A percentile compares a stretch with the other conserved stretches of the same genome.
Conservation (phyloP, 2,797 vertebrate genomes). For the Steatocranus sp. region DNA sequence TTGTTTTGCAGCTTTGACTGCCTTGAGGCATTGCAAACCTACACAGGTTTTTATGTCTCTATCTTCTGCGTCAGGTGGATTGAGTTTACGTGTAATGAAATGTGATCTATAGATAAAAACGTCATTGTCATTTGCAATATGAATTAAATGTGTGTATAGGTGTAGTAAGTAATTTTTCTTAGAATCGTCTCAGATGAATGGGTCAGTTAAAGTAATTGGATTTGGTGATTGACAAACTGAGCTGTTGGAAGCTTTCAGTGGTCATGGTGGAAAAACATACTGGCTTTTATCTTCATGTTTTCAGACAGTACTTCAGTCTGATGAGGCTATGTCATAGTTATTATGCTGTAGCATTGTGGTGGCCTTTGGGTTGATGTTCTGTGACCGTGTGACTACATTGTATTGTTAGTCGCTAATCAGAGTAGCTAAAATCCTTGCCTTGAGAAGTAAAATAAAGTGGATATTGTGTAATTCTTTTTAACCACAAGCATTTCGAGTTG, state of each 20-base stretch:
- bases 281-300: not conserved
- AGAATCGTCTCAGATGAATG: not conserved
- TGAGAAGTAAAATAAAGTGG: not conserved
- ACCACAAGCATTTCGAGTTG: not conserved
- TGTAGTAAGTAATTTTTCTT: fast-evolving
- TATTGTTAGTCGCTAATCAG: not conserved
- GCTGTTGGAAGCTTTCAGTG: not conserved
- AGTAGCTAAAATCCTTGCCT: not conserved
- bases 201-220: not conserved
- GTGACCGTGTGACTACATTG: not conserved
- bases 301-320: not conserved
- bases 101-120: not conserved
- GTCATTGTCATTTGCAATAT: not conserved
- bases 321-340: not conserved
- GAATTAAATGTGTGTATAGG: not conserved
- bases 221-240: not conserved
- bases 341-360: not conserved
- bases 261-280: fast-evolving
- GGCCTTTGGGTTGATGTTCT: fast-evolving
- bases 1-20: not conserved
- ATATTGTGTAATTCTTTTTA: not conserved
- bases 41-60: not conserved
- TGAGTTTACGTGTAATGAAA: not conserved
- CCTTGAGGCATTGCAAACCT: not conserved
- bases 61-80: not conserved